Evolutionary conservation across 35 echinoderm and acorn worm genomes (phyloP), one percentile per base, ranked within the genome.

Genomic region (Anneissia japonica): DNA sequence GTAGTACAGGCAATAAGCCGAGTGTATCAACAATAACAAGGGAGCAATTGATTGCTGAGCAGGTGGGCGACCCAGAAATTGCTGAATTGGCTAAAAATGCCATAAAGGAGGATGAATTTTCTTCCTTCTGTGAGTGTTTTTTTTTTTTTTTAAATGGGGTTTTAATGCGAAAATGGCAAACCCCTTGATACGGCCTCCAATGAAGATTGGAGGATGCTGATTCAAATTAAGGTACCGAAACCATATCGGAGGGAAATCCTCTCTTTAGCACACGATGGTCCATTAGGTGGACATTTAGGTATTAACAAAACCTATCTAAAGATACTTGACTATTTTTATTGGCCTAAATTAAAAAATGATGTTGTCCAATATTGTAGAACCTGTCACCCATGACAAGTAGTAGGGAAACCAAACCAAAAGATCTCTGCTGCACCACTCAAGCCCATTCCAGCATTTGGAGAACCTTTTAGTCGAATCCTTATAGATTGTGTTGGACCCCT

Each of bases 401-500:
- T 76, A 23, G 85, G 86, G 16, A 90, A 89, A 46, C 88, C 88
- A 30, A 84, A 84, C 39, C 78, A 84, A 80, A 86, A 75, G 14
- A 74, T 83, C n/a, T 77, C 81, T 16, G 5, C 35, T 2, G 87
- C 87, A 32, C 87, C 78, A 21, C 38, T 93, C 28, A 36, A 82
- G 31, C 91, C 87, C 43, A 84, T 90, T 14, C 84, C 88, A 2
- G 87, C 83, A 32, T 86, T 94, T 87, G 40, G 55, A 30, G 93
- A 90, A 36, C 87, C 88, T 32, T 94, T 90, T 46, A 79, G 55
- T 30, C 82, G 55, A 83, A 31, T 90, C 2, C 79, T 89, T 41
- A 84, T 94, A 14, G 93, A 94, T 35, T 90, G 87, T 46, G 88
- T 94, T 33, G 93, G 88, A 26, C 82, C 88, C 30, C 38, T 94